Base-by-base conservation (phyloP, 2,113 vertebrate genomes). In the Sturnira hondurensis region DNA sequence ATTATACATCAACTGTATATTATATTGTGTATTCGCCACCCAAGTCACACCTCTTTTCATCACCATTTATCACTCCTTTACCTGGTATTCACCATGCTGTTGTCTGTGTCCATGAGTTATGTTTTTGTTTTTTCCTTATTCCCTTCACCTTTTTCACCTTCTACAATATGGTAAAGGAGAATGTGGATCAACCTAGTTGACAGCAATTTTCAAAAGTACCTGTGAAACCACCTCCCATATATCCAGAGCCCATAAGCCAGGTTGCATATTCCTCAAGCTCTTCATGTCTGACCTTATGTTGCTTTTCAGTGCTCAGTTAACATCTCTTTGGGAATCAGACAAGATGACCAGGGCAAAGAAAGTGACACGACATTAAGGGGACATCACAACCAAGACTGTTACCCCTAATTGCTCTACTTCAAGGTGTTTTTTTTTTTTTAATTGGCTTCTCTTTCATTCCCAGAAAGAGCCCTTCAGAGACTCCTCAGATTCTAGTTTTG, bases 401-500 rank as follows among this genome's bases (percentile, higher is more conserved):
- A 31, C 28, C 70, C 38, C 70, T 86, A 43, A 91, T 63, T 77
- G 38, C 78, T 84, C 67, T 86, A 61, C 50, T 80, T 77, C 61
- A 65, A 65, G 63, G n/a, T 31, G 54, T 17, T 83, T 91, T 84
- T 67, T 82, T 86, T 95, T 33, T 82, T 36, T n/a, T n/a, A n/a
- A 43, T 78, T 63, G n/a, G 65, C 11, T 71, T 94, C 58, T 56
- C 70, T 86, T 74, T 67, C 33, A 50, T 74, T 94, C 41, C 82
- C 93, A 92, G 78, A 76, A 41, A 96, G 61, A 94, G 77, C 24
- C 22, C 38, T 58, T 56, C 47, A 50, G 71, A 91, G 52, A 16
- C 43, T 95, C 70, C 41, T 56, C 58, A 68, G 93, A 95, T 70
- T 93, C 45, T 45, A 91, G 65, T 97, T 96, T 96, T n/a, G 15